A percentile compares a stretch with the other conserved stretches of the same genome.
phyloP scores from a whole-genome alignment of 2,113 vertebrate genomes.

The Tragulus kanchil region DNA sequence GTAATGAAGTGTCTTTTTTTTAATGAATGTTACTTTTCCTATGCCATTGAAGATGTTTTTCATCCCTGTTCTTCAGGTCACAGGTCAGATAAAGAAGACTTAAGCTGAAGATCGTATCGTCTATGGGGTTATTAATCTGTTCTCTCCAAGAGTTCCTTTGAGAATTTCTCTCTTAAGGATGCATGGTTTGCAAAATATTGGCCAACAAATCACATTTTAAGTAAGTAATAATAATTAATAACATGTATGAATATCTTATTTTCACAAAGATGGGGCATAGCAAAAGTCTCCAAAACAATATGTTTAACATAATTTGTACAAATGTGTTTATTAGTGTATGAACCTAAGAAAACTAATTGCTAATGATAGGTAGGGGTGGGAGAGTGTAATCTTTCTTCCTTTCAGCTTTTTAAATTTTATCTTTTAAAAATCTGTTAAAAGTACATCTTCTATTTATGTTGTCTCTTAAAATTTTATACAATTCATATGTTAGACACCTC shows the following conservation, averaged over 20 bases:
- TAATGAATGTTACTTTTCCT: not conserved
- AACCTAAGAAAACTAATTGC: not conserved
- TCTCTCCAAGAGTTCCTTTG: not conserved
- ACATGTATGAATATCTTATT: constrained; percentile 49
- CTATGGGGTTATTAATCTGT: not conserved
- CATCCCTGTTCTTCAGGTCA: not conserved
- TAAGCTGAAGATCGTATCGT: not conserved
- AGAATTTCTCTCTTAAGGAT: constrained; percentile 36
- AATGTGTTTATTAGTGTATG: not conserved
- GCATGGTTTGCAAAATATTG: constrained; percentile 31
- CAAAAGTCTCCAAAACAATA: not conserved
- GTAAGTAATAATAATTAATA: constrained; percentile 1
- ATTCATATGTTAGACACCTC: not conserved
- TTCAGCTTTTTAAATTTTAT: constrained; percentile 7
- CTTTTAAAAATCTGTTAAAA: not conserved
- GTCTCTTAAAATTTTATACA: not conserved
- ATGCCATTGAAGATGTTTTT: not conserved
- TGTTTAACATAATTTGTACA: not conserved
- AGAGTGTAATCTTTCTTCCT: not conserved
- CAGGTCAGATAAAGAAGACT: not conserved
- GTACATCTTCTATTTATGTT: not conserved
- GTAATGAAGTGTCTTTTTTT: not conserved
- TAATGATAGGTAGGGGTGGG: not conserved
- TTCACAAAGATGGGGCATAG: constrained; percentile 59
- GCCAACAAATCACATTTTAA: not conserved